Evolutionary conservation across 2,888 invertebrate species (phyloP), one percentile per base, ranked within the genome.

Genomic region (Noctua janthina): DNA sequence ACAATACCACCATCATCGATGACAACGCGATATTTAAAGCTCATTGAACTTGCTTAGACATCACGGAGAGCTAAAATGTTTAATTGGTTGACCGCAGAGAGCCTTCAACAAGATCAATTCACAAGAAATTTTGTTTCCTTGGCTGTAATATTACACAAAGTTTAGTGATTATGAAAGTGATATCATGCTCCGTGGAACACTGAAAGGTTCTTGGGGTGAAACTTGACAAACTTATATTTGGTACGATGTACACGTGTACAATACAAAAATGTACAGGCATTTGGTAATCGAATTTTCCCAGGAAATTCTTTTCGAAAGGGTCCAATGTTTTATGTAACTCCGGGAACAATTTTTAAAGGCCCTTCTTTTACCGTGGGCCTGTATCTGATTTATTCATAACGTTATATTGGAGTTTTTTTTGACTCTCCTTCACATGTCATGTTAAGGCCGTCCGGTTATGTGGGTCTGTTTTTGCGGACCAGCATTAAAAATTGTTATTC

Each of bases 371-470:
- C 70, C 29, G 68, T 78, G 51, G 51, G 56, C 70, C 43, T 76
- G 76, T 76, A 11, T 82, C 66, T 89, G 87, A 89, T 87, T 89
- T 88, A 89, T 89, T 89, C 87, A 89, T 83, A 81, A 82, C 68
- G 68, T 79, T 81, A 67, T 85, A 85, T 85, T 83, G 73, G 71
- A 74, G 51, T 89, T 85, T 75, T 85, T 75, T 80, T 79, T 73
- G 39, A 70, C 46, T 59, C 23, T 59, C 17, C 59, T 73, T 80
- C 67, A 43, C 76, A 72, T 81, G 74, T 69, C 75, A 70, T 74
- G 72, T 78, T 54, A 72, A 51, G 49, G 72, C 29, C 5, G 68
- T 59, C 73, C 70, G 49, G 73, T 75, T 74, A 82, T 74, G 49
- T 78, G 46, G 82, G 76, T 74, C 74, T 74, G 70, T 74, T 83